Evolutionary conservation across 2,113 vertebrate species (phyloP), one percentile per base, ranked within the genome.

Genomic region (Prunella himalayana): DNA sequence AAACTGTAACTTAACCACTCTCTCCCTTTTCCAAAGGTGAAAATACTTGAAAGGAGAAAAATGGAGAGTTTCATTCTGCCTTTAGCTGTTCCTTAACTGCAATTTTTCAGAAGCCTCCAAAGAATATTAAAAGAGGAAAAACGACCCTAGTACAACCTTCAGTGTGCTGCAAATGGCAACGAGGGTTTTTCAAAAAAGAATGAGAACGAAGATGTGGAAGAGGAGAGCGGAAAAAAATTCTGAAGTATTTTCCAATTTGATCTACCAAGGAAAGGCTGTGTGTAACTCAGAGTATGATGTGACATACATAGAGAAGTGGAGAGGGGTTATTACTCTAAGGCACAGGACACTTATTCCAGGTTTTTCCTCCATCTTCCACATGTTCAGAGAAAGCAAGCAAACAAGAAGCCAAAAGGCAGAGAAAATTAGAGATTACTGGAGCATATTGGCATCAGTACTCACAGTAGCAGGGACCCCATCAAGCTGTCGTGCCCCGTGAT

Each of bases 401-500:
- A 27, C 10, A 75, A 86, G 61, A 51, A 85, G 49, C 4, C 37
- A 39, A 44, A 63, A 75, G 49, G 39, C 12, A 30, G 73, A 95
- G 61, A 71, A 37, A 59, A 61, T 45, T 8, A 45, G 59, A 73
- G 41, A 76, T 64, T 50, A 17, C 5, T 45, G 13, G 63, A 44
- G 15, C 4, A 25, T 21, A 47, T 6, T 50, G 11, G 28, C 41
- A 35, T 24, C 24, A 65, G 87, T 83, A 98, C 98, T 98, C 86
- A 99, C 98, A 13, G 98, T 99, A 92, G 99, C 99, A 92, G 98
- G 98, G 78, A 99, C 99, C 31, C 99, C 98, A 66, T 98, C 98
- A 9, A 98, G 97, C 68, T 98, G 98, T 47, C 98, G 97, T 22
- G 99, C 99, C 83, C 99, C 99, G 0, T 99, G 99, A 95, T 99